Conservation (phyloP, 2,113 vertebrate species). For the Zosterops lateralis region DNA sequence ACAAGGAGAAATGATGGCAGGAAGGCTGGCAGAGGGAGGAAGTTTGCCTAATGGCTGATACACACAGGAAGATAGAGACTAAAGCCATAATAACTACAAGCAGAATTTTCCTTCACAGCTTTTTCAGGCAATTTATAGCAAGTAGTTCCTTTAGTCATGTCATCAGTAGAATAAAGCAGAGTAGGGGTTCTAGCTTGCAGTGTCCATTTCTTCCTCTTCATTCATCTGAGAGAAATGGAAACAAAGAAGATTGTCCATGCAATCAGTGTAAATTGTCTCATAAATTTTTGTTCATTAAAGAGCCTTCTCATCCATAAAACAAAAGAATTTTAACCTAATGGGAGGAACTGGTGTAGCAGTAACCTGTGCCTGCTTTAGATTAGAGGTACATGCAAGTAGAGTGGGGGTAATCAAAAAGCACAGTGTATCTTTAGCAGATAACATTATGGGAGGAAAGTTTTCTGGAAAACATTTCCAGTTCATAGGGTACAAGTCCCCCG, state of each 20-base stretch:
- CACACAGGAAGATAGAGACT: neutral
- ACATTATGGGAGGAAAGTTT: neutral
- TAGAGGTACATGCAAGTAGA: neutral
- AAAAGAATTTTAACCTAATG: neutral
- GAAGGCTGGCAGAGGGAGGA: neutral
- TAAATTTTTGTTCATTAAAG: neutral
- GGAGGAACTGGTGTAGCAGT: neutral
- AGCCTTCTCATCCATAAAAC: neutral
- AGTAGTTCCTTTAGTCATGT: neutral
- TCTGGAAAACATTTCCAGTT: neutral
- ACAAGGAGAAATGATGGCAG: neutral
- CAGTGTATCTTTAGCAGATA: neutral
- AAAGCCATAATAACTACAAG: neutral
- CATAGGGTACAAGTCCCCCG: no score
- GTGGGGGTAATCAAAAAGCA: accelerated
- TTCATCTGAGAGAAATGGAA: neutral
- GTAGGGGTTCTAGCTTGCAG: accelerated
- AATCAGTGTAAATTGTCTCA: neutral
- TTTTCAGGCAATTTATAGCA: neutral
- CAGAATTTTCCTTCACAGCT: neutral
- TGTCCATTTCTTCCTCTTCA: neutral
- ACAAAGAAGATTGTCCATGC: neutral
- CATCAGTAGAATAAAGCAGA: neutral
- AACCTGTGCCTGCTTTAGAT: neutral
- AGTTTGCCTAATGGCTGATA: neutral